Percentiles rank a stretch among this genome's conserved stretches.
phyloP scores from a whole-genome alignment of 2,113 vertebrate genomes.

The Okapia johnstoni region DNA sequence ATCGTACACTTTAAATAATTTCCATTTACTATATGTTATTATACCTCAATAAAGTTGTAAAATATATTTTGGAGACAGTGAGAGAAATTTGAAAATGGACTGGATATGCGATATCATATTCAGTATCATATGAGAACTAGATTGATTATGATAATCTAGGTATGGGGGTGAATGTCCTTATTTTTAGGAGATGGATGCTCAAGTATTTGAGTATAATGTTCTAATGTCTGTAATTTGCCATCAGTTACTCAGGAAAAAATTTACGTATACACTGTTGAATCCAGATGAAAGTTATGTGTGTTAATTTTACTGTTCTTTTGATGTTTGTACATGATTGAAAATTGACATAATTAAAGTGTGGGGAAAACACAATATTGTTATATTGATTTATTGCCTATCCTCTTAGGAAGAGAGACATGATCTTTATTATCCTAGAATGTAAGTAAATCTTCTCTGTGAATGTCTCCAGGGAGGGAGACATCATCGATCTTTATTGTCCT shows the following conservation, averaged over 20 bases:
- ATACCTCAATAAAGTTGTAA: background rate
- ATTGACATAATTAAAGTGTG: slow-evolving; percentile 4
- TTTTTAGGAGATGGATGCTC: background rate
- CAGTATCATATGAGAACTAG: background rate
- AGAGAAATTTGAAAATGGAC: background rate
- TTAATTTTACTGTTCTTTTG: background rate
- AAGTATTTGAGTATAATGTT: background rate
- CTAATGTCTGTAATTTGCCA: background rate
- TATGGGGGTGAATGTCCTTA: slow-evolving; percentile 2
- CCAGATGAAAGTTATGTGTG: background rate
- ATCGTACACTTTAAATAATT: background rate
- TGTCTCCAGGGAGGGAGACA: background rate
- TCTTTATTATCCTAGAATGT: background rate
- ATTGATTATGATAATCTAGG: background rate
- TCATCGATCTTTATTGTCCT: background rate
- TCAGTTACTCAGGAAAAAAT: slow-evolving; percentile 5
- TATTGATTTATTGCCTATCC: background rate
- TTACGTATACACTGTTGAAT: background rate
- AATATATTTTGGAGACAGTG: background rate
- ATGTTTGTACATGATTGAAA: slow-evolving; percentile 22
- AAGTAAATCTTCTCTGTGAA: slow-evolving; percentile 3
- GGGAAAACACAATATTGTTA: background rate
- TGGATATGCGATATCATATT: background rate
- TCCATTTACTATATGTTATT: background rate
- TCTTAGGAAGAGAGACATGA: slow-evolving; percentile 14